Evolutionary conservation across 2,797 vertebrate species (phyloP).

Genomic region (Poecile montanus): DNA sequence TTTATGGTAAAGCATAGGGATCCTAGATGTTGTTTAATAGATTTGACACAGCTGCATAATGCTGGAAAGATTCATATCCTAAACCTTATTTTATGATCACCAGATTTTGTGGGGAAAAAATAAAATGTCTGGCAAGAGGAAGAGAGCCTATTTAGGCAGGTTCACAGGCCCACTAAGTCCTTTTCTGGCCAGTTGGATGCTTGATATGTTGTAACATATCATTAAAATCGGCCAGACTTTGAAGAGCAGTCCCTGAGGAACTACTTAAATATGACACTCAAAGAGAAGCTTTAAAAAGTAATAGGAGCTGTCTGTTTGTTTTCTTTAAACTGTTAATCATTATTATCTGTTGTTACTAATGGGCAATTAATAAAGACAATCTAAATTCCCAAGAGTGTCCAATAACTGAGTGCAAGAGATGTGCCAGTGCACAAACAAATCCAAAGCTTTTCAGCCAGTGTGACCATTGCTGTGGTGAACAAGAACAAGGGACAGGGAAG

Average conservation of each 20-base stretch:
- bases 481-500: neutral
- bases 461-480: neutral
- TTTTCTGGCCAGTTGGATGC: neutral
- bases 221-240: neutral
- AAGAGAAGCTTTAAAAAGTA: neutral
- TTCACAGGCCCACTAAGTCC: conserved; percentile 10
- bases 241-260: neutral
- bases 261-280: neutral
- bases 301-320: neutral
- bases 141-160: neutral
- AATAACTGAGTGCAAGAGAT: neutral
- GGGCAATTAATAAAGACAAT: conserved; percentile 10
- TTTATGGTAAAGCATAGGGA: conserved; percentile 36
- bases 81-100: neutral
- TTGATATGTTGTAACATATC: neutral
- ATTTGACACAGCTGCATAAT: conserved; percentile 48
- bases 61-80: conserved; percentile 28
- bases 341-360: neutral
- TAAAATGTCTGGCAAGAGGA: neutral
- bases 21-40: conserved; percentile 39
- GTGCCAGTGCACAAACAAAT: neutral
- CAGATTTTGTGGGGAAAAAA: neutral
- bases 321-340: conserved; percentile 9
- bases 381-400: neutral
- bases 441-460: neutral